phyloP scores from a whole-genome alignment of 1,140 invertebrate genomes.

The Heliconius himera region DNA sequence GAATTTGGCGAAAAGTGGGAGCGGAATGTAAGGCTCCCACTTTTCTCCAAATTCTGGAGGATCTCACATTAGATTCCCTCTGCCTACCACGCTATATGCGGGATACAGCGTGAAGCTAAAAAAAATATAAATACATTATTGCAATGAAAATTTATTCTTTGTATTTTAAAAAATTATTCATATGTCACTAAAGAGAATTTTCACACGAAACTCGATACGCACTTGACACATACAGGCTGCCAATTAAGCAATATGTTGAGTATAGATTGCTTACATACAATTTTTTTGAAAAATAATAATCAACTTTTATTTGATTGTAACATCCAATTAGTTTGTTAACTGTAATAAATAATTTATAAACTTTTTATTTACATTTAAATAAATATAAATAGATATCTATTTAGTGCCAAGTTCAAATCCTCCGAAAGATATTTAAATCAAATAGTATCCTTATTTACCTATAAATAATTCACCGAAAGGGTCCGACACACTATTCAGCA shows the following conservation, averaged over 20 bases:
- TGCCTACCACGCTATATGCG: too few relatives aligned
- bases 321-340: not conserved
- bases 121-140: not conserved
- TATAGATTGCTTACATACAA: not conserved
- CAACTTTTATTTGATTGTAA: not conserved
- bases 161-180: not conserved
- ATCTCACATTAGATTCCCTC: too few relatives aligned
- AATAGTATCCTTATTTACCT: conserved; percentile 1
- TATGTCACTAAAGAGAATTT: not conserved
- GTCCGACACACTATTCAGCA: conserved; percentile 10
- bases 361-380: not conserved
- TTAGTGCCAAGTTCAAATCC: not conserved
- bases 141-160: not conserved
- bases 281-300: conserved; percentile 2
- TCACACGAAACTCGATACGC: conserved; percentile 10
- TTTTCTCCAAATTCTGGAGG: too few relatives aligned
- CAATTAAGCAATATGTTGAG: not conserved
- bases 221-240: not conserved
- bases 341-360: not conserved
- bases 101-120: too few relatives aligned
- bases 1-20: too few relatives aligned
- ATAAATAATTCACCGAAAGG: conserved; percentile 6
- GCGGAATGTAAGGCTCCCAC: too few relatives aligned
- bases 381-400: not conserved
- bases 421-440: not conserved